Conservation (phyloP, 2,797 vertebrate genomes). For the Spinibarbus caldwelli region DNA sequence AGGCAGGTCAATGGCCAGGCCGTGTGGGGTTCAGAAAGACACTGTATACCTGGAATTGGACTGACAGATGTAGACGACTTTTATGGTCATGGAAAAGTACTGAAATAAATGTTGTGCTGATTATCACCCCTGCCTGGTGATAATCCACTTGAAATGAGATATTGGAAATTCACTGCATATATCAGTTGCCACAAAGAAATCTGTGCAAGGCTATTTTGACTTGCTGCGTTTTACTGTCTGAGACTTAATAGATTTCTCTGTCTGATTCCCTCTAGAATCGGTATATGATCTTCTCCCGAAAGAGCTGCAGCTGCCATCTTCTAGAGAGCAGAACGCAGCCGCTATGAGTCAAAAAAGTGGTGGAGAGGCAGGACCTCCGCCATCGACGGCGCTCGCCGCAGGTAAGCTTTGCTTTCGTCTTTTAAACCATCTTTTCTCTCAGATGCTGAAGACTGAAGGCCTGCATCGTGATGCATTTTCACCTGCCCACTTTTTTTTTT, state of each 20-base stretch:
- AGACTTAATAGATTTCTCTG: conserved; percentile 9
- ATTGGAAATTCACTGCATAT: conserved; percentile 36
- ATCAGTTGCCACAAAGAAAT: conserved; percentile 37
- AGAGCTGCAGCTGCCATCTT: conserved; percentile 92
- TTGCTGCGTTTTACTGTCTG: neutral
- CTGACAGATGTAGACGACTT: conserved; percentile 26
- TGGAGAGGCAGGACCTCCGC: conserved; percentile 91
- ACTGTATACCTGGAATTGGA: conserved; percentile 31
- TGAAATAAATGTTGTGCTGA: conserved; percentile 40
- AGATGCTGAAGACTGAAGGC: conserved; percentile 47
- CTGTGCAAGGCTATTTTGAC: conserved; percentile 23
- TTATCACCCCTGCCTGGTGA: conserved; percentile 22
- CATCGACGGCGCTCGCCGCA: conserved; percentile 88
- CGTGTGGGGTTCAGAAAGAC: conserved; percentile 1
- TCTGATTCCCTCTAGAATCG: conserved; percentile 80
- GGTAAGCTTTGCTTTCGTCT: conserved; percentile 81
- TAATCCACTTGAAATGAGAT: conserved; percentile 31
- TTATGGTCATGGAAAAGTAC: conserved; percentile 45
- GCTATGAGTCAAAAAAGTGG: conserved; percentile 98
- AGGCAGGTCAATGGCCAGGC: conserved; percentile 41
- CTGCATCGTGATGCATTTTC: neutral
- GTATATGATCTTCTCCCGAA: conserved; percentile 97
- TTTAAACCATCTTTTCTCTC: conserved; percentile 64
- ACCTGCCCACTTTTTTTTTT: neutral
- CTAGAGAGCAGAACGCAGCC: conserved; percentile 84